A percentile compares a stretch with the other conserved stretches of the same genome.
phyloP scores from a whole-genome alignment of 2,797 vertebrate species.

The Lutjanus campechanus region DNA sequence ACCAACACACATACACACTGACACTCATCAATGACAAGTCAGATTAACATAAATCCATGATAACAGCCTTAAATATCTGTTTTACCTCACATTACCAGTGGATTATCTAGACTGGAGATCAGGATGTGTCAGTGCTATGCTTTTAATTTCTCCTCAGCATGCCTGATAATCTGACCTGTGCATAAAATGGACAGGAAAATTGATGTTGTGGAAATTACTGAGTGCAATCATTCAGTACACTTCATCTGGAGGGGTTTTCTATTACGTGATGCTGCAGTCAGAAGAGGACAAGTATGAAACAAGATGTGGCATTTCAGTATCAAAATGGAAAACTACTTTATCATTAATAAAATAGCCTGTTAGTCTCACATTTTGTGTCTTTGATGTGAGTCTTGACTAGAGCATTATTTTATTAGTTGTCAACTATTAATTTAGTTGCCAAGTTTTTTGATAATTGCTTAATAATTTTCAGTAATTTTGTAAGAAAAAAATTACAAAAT shows the following conservation, averaged over 20 bases:
- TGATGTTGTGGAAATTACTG: constrained; percentile 51
- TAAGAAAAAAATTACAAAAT: too few relatives aligned
- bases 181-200: constrained; percentile 52
- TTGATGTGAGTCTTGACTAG: not conserved
- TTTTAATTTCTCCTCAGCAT: constrained; percentile 71
- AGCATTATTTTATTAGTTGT: too few relatives aligned
- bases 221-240: constrained; percentile 24
- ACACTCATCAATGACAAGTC: constrained; percentile 66
- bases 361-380: not conserved
- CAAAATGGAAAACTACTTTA: not conserved
- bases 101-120: constrained; percentile 73
- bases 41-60: constrained; percentile 56
- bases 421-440: too few relatives aligned
- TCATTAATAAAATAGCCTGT: constrained; percentile 1
- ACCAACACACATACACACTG: not conserved
- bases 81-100: constrained; percentile 56
- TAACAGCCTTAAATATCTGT: constrained; percentile 51
- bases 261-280: constrained; percentile 4
- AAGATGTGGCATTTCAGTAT: constrained; percentile 15
- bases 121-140: constrained; percentile 62
- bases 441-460: too few relatives aligned
- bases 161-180: constrained; percentile 62
- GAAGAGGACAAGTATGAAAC: constrained; percentile 8
- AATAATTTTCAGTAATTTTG: too few relatives aligned
- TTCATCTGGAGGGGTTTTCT: constrained; percentile 28